Base-by-base conservation (phyloP, 2,888 invertebrate species). In the Nemotelus nigrinus region DNA sequence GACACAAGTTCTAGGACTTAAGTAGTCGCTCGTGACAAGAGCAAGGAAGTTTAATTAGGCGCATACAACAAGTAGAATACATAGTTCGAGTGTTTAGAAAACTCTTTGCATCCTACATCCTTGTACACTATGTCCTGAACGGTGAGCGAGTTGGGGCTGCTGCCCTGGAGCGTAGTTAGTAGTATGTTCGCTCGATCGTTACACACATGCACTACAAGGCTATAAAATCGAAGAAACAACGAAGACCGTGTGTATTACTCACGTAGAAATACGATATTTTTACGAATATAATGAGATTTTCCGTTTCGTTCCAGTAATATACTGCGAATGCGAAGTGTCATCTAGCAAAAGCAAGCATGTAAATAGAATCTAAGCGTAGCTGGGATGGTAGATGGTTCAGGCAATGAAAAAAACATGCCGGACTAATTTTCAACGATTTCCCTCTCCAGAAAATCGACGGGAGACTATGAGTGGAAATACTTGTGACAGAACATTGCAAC, bases 31-130 rank as follows among this genome's bases (percentile, higher is more conserved):
- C 63, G 63, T 43, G 63, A 63, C 63, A 43, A 25, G 43, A 63
- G 63, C 43, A 63, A 63, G 63, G 63, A 63, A 63, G 63, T 65
- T 65, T 65, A 65, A 65, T 65, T 65, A 65, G 25, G n/a, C n/a
- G 44, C 47, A n/a, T 47, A 65, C 65, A 65, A 65, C 65, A 65
- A 65, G n/a, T 65, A n/a, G 47, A n/a, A 65, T 3, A 25, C 25
- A 25, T 25, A 25, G 65, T 47, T 65, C 65, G 39, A 39, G 63
- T n/a, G 58, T 25, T 58, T 8, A 6, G 43, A 63, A 25, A n/a
- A 3, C 63, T 63, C 57, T 3, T 39, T 10, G 41, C 41, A 6
- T 5, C 63, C 25, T 25, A 25, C 25, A 25, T 25, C 25, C 25
- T 25, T 25, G 25, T 25, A 25, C 25, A 25, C 25, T 25, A 25